Conservation (phyloP, 1,140 invertebrate species). For the Diuraphis noxia region DNA sequence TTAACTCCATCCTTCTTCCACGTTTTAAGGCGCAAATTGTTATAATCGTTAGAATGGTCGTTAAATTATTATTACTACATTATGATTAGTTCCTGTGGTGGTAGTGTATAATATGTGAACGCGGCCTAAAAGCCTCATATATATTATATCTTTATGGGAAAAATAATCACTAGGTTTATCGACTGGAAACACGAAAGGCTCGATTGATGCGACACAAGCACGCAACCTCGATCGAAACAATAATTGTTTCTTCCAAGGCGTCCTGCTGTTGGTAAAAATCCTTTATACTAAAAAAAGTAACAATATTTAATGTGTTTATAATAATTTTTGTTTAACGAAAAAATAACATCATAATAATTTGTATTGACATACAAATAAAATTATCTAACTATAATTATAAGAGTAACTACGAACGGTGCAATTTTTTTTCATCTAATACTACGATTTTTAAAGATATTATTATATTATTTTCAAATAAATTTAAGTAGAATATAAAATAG, state of each 20-base stretch:
- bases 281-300: background rate
- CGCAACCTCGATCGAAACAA: constrained; percentile 43
- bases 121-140: constrained; percentile 4
- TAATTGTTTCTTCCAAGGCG: constrained; percentile 35
- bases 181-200: constrained; percentile 38
- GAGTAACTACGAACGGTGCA: no score
- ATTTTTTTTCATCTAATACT: no score
- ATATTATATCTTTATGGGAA: constrained; percentile 32
- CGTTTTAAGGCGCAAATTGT: constrained; percentile 24
- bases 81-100: constrained; percentile 8
- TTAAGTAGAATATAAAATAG: no score
- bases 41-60: constrained; percentile 38
- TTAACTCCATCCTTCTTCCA: background rate
- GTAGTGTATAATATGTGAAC: constrained; percentile 21
- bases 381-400: no score
- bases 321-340: background rate
- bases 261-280: constrained; percentile 5
- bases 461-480: no score
- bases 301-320: background rate
- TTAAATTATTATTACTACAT: constrained; percentile 42
- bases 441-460: no score
- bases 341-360: background rate
- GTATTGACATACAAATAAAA: background rate
- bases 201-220: constrained; percentile 44
- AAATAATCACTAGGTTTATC: constrained; percentile 48